Evolutionary conservation across 2,888 invertebrate genomes (phyloP).

Genomic region (Portevinia maculata): DNA sequence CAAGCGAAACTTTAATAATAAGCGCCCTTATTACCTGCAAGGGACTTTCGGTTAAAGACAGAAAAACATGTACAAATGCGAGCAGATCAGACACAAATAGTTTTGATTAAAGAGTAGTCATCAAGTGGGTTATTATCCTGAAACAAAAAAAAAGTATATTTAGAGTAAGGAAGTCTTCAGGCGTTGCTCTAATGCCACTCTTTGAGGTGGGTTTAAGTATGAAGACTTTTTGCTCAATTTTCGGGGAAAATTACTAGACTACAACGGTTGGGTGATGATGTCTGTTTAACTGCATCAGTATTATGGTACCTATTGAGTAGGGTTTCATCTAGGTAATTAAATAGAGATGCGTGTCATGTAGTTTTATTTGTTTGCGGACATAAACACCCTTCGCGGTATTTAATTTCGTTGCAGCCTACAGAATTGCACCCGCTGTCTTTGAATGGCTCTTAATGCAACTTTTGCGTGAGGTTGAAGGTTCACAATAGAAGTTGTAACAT

Average conservation of each 20-base stretch:
- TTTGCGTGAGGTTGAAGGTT: no score
- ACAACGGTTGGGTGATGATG: background rate
- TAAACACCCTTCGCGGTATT: conserved; percentile 4
- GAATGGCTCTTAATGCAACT: no score
- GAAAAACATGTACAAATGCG: background rate
- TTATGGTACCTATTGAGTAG: no score
- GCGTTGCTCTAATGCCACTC: no score
- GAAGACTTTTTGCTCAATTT: conserved; percentile 31
- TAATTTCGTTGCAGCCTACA: no score
- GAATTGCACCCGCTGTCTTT: no score
- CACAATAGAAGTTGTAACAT: no score
- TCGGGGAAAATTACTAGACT: conserved; percentile 6
- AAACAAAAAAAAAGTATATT: conserved; percentile 22
- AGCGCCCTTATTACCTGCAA: conserved; percentile 22
- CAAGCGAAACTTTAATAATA: conserved; percentile 58
- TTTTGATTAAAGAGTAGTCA: background rate
- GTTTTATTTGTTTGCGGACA: conserved; percentile 7
- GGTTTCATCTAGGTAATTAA: conserved; percentile 6
- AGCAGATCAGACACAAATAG: conserved; percentile 1
- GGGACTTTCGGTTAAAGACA: conserved; percentile 21
- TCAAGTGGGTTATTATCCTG: background rate
- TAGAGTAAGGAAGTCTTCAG: conserved; percentile 29
- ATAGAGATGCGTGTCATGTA: background rate
- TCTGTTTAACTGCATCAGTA: no score
- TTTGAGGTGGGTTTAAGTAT: background rate